Conservation (phyloP, 1,140 invertebrate genomes). For the Drosophila suzukii region DNA sequence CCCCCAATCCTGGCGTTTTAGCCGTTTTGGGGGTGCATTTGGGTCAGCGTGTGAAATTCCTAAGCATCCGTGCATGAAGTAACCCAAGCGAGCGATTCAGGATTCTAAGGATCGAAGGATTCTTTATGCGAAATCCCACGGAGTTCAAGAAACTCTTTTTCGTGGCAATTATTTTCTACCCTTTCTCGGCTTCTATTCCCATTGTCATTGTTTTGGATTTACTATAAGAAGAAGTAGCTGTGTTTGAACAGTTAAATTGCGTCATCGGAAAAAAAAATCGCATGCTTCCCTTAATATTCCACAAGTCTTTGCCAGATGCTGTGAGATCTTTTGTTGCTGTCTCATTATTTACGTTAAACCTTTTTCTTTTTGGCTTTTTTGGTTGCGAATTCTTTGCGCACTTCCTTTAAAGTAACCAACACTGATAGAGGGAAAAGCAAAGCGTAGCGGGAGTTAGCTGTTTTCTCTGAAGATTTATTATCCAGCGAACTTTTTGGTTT, state of each 20-base stretch:
- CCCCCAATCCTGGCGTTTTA: background rate
- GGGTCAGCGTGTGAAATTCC: conserved; percentile 64
- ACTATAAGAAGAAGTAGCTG: conserved; percentile 9
- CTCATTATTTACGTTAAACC: conserved; percentile 48
- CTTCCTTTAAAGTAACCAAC: conserved; percentile 26
- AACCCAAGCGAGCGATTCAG: conserved; percentile 21
- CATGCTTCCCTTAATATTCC: conserved; percentile 24
- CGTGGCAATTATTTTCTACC: conserved; percentile 45
- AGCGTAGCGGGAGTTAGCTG: conserved; percentile 3
- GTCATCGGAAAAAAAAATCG: conserved; percentile 27
- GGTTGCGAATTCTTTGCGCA: conserved; percentile 40
- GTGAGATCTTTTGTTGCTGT: conserved; percentile 45
- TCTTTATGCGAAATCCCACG: conserved; percentile 44
- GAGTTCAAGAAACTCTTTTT: conserved; percentile 36
- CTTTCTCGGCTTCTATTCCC: conserved; percentile 23
- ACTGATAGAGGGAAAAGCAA: background rate
- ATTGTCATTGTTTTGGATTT: conserved; percentile 30
- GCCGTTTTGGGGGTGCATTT: conserved; percentile 57
- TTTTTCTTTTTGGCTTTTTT: conserved; percentile 35
- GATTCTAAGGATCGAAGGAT: conserved; percentile 33
- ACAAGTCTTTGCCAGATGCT: conserved; percentile 23
- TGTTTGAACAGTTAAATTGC: conserved; percentile 26
- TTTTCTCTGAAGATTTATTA: conserved; percentile 28
- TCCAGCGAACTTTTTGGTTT: conserved; percentile 13
- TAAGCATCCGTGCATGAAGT: conserved; percentile 42